Evolutionary conservation across 1,140 invertebrate species (phyloP), one percentile per base, ranked within the genome.

Genomic region (Aphis craccivora): DNA sequence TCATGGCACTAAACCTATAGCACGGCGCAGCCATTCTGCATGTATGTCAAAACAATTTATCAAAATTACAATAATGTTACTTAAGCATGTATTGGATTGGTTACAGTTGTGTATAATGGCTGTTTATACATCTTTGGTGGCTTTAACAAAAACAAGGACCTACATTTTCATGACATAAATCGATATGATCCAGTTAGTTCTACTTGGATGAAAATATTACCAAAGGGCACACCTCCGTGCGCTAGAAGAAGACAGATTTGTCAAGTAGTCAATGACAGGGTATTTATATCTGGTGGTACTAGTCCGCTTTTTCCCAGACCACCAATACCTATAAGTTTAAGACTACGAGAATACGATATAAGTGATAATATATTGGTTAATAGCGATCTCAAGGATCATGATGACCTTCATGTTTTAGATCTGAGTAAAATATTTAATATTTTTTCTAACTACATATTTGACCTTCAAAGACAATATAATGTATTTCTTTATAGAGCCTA

Each of bases 101-200:
- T 96, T 96, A 93, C 95, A 97, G 97, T 98, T 97, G 95, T 97
- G 2, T 96, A 98, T 94, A 96, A 97, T 94, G 96, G 96, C 43
- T 95, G 96, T 94, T 96, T 99, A 95, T 98, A 98, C 94, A 96
- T 99, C 87, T 98, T 99, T 96, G 98, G 98, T 67, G 98, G 98
- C 22, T 98, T 97, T 95, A 98, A 98, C 95, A 97, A 97, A 11
- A 95, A 97, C 35, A 94, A 95, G 60, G 96, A 97, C 94, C 95
- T 96, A 90, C 98, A 99, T 95, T 98, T 97, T 94, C 97, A 98
- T 95, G 98, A 99, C 95, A 95, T 98, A 60, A 96, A 97, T 94
- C 96, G 96, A 94, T 98, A 97, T 95, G 96, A 96, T 95, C 96
- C 97, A 94, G 95, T 95, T 91, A 95, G 95, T 37, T 96, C 96